Conservation (phyloP, 2,113 vertebrate species). For the Clarias macrocephalus region DNA sequence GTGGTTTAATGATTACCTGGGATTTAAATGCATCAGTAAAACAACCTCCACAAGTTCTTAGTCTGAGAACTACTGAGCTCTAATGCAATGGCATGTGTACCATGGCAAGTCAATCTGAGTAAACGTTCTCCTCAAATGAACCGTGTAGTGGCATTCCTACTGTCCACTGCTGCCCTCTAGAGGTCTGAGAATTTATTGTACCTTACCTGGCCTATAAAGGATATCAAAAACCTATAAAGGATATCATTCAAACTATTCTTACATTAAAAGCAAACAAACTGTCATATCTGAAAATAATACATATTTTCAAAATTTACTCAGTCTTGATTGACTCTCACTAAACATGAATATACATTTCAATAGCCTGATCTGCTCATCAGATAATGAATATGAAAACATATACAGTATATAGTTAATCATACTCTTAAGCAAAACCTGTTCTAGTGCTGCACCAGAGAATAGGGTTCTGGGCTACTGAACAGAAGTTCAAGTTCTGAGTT, state of each 20-base stretch:
- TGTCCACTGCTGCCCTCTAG: slow-evolving; percentile 42
- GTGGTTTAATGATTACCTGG: slow-evolving; percentile 40
- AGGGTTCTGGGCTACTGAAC: not conserved
- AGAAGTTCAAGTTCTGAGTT: not conserved
- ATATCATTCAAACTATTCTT: not conserved
- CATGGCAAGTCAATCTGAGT: not conserved
- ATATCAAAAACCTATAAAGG: not conserved
- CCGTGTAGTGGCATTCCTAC: not conserved
- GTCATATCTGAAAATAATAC: not conserved
- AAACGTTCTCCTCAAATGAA: not conserved
- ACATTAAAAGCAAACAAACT: not conserved
- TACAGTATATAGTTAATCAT: not conserved
- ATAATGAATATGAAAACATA: not conserved
- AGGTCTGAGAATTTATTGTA: not conserved
- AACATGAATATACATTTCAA: not conserved
- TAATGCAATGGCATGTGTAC: slow-evolving; percentile 20
- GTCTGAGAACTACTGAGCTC: slow-evolving; percentile 8
- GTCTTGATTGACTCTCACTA: not conserved
- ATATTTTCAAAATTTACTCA: not conserved
- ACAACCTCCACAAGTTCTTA: slow-evolving; percentile 25
- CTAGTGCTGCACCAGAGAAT: not conserved
- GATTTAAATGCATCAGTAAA: slow-evolving; percentile 18
- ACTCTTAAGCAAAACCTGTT: not conserved
- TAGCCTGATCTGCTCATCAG: not conserved
- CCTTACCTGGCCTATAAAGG: not conserved